Evolutionary conservation across 1,140 invertebrate species (phyloP).

Genomic region (Antheraea pernyi): DNA sequence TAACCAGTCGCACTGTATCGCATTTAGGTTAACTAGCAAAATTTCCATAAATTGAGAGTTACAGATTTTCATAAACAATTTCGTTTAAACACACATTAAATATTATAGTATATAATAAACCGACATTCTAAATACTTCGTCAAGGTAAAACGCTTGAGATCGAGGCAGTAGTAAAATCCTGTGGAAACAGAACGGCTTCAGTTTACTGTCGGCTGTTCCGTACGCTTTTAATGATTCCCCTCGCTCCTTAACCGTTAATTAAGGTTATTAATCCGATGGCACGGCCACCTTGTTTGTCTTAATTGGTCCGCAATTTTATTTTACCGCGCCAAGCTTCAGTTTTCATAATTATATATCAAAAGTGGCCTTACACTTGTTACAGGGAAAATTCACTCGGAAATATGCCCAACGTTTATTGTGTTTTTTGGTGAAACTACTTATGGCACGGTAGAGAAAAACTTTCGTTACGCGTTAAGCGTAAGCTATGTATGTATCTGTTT

Average conservation of each 20-base stretch:
- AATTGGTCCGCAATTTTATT: slow-evolving; percentile 74
- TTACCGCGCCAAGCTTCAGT: slow-evolving; percentile 43
- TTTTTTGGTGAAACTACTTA: background rate
- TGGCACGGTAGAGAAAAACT: no score
- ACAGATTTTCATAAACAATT: no score
- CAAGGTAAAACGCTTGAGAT: slow-evolving; percentile 8
- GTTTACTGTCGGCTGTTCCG: slow-evolving; percentile 30
- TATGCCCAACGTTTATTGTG: background rate
- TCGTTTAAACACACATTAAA: background rate
- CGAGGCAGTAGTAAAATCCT: slow-evolving; percentile 2
- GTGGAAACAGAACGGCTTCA: slow-evolving; percentile 22
- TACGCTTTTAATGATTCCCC: slow-evolving; percentile 42
- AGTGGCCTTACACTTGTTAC: slow-evolving; percentile 13
- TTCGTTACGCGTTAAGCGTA: no score
- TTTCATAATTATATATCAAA: slow-evolving; percentile 47
- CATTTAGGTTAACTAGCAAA: no score
- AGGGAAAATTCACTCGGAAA: background rate
- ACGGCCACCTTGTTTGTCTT: slow-evolving; percentile 70
- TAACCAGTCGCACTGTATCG: no score
- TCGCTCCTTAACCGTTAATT: slow-evolving; percentile 59
- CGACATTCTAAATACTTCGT: background rate
- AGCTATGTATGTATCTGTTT: no score
- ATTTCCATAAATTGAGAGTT: no score
- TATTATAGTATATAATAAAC: background rate
- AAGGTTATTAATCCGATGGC: slow-evolving; percentile 72